Percentiles rank a stretch among this genome's conserved stretches.
These are phyloP conservation scores for Lasius platythorax DNA, from an alignment of 2,888 invertebrate species.

Conservation along the genomic window DNA sequence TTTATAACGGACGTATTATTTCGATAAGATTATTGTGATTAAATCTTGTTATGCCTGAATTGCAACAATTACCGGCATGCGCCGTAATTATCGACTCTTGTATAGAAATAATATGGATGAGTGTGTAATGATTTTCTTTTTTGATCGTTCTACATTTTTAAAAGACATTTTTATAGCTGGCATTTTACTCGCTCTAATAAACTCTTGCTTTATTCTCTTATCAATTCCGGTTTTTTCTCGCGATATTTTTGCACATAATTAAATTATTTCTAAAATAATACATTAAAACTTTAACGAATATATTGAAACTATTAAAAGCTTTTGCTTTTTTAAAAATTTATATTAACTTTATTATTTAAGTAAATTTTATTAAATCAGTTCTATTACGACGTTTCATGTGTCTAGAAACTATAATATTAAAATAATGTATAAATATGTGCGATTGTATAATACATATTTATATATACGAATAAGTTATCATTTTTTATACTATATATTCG, in stretches of 20 bases:
- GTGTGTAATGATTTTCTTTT: background rate
- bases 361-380: constrained; percentile 6
- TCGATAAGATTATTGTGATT: background rate
- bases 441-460: background rate
- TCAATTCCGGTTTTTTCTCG: background rate
- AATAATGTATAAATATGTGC: background rate
- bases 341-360: background rate
- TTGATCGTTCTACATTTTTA: background rate
- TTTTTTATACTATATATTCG: background rate
- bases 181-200: background rate
- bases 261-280: background rate
- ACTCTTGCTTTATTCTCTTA: background rate
- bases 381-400: background rate
- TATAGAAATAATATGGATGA: background rate
- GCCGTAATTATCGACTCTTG: background rate
- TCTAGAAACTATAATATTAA: background rate
- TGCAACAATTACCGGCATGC: background rate
- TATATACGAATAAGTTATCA: background rate
- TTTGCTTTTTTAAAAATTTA: background rate
- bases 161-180: background rate
- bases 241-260: background rate
- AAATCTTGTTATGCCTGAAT: background rate
- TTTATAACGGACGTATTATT: background rate
- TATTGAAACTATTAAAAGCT: background rate
- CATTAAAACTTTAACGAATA: background rate